These are phyloP conservation scores for Formica selysi DNA, from an alignment of 1,140 invertebrate species.

Conservation along the genomic window DNA sequence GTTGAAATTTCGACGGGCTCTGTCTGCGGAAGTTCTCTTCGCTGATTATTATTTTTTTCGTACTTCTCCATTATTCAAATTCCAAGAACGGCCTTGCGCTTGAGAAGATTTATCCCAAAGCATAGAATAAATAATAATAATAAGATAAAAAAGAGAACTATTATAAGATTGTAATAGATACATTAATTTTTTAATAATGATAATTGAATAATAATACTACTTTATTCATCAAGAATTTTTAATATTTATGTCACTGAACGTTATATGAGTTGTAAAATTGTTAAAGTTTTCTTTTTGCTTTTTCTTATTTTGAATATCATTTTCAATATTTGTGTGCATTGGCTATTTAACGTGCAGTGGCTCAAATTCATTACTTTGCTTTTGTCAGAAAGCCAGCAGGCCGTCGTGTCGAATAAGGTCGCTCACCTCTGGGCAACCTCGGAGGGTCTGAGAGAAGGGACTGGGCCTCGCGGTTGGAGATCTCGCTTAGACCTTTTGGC, in stretches of 20 bases:
- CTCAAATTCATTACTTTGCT: conserved; percentile 16
- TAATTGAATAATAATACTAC: not conserved
- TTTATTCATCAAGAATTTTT: not conserved
- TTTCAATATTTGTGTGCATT: not conserved
- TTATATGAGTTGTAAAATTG: not conserved
- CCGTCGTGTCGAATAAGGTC: conserved; percentile 73
- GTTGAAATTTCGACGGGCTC: not conserved
- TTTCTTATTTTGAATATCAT: not conserved
- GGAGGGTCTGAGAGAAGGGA: conserved; percentile 38
- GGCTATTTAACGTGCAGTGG: conserved; percentile 5
- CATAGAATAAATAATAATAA: not conserved
- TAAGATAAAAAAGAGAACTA: not conserved
- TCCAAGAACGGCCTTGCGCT: not conserved
- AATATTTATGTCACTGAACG: not conserved
- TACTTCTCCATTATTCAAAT: not conserved
- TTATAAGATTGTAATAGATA: not conserved
- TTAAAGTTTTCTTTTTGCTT: not conserved
- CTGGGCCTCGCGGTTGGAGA: conserved; percentile 61
- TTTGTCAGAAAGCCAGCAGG: not conserved
- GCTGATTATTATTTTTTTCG: not conserved
- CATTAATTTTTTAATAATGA: not conserved
- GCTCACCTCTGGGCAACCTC: conserved; percentile 63
- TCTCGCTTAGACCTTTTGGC: conserved; percentile 66
- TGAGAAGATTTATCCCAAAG: no score
- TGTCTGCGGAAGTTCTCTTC: not conserved